These are phyloP conservation scores for Drosophila quinaria DNA, from an alignment of 2,888 invertebrate species.

Conservation along the genomic window DNA sequence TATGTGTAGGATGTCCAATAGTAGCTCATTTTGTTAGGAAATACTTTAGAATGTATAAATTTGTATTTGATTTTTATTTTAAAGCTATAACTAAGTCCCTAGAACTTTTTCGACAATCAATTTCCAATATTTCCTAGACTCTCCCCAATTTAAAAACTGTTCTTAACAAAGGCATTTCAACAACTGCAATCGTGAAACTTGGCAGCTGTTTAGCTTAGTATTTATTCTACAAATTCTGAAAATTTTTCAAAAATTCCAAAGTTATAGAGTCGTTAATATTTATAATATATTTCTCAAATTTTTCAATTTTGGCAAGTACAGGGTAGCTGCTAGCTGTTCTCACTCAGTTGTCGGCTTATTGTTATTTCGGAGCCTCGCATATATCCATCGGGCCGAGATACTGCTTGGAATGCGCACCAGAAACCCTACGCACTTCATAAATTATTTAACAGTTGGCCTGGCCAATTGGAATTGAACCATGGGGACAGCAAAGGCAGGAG, in stretches of 20 bases:
- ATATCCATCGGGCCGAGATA: conserved; percentile 4
- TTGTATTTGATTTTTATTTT: background rate
- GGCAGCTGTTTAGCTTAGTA: background rate
- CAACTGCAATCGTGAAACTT: background rate
- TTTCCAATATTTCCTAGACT: background rate
- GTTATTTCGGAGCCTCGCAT: conserved; percentile 7
- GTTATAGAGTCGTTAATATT: background rate
- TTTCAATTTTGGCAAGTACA: background rate
- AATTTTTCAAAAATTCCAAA: background rate
- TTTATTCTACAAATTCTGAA: background rate
- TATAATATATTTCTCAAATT: too few relatives aligned
- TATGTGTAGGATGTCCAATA: background rate
- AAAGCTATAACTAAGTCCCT: background rate
- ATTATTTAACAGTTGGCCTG: conserved; percentile 71
- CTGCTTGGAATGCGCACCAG: conserved; percentile 73
- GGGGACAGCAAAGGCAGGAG: background rate
- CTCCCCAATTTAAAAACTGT: background rate
- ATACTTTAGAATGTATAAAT: background rate
- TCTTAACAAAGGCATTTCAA: background rate
- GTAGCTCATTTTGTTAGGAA: background rate
- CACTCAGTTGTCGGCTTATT: background rate
- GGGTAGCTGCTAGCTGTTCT: conserved; percentile 4
- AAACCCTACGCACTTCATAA: conserved; percentile 78
- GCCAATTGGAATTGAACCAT: conserved; percentile 47
- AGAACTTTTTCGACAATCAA: background rate